phyloP scores from a whole-genome alignment of 2,113 vertebrate genomes.

The Sinocyclocheilus maitianheensis region DNA sequence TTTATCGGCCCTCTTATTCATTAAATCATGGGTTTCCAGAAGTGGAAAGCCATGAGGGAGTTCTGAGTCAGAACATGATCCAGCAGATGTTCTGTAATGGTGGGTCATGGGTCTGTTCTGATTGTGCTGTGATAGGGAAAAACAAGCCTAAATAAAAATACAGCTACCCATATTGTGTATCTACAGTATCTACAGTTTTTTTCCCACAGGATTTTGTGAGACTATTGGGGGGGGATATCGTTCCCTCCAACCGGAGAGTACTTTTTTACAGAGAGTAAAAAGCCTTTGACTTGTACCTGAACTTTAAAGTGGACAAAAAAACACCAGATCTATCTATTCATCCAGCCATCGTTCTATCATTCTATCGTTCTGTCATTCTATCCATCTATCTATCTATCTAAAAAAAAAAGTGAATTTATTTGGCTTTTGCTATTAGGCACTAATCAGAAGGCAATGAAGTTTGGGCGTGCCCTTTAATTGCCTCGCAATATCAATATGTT shows the following conservation, averaged over 20 bases:
- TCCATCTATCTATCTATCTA: no score
- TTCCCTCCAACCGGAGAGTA: not conserved
- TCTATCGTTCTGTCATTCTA: no score
- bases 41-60: slow-evolving; percentile 22
- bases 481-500: slow-evolving; percentile 38
- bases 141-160: not conserved
- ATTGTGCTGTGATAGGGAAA: not conserved
- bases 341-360: no score
- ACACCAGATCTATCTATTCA: no score
- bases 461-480: slow-evolving; percentile 40
- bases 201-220: no score
- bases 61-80: slow-evolving; percentile 25
- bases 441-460: slow-evolving; percentile 23
- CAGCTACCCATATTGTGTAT: not conserved
- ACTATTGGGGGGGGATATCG: no score
- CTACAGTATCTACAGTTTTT: not conserved
- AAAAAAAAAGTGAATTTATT: not conserved
- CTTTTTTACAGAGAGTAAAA: no score
- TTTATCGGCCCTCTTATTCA: slow-evolving; percentile 33
- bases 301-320: no score
- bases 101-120: not conserved
- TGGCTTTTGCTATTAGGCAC: slow-evolving; percentile 22
- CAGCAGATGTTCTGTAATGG: slow-evolving; percentile 14
- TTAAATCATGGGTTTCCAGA: slow-evolving; percentile 38
- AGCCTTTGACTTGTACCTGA: no score